Evolutionary conservation across 2,113 vertebrate species (phyloP), one percentile per base, ranked within the genome.

Genomic region (Oplegnathus fasciatus): DNA sequence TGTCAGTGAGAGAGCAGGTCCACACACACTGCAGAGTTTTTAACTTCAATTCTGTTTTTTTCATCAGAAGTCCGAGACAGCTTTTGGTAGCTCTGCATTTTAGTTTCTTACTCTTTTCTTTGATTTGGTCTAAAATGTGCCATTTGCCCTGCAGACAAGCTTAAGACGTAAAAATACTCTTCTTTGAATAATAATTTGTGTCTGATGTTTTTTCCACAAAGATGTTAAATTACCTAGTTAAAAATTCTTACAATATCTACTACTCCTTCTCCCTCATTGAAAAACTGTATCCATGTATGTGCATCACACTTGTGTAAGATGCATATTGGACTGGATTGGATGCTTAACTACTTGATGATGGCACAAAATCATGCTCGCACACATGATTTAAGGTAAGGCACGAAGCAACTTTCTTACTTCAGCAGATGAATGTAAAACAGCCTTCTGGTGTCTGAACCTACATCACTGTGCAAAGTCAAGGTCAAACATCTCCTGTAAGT

Each of bases 1-100:
- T 77, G 85, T 78, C 61, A 57, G 28, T 34, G 9, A 60, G 50
- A 48, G 57, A 69, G 48, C 6, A 44, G 73, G 40, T 65, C 37
- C 57, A 84, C 62, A 54, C 66, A 64, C 65, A 50, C 34, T 24
- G 28, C 44, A 61, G 5, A 46, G 44, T 15, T 46, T 26, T 74
- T 18, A 24, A 37, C 10, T 18, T 61, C 30, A 30, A 42, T 42
- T 42, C 9, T 0, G 4, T 15, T 57, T 34, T 34, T 14, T 32
- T 11, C 50, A n/a, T 6, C 32, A 32, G 15, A 28, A 2, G 54
- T 52, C 64, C 30, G 6, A 57, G 17, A 32, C 48, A 57, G n/a
- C 52, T 17, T 54, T 52, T 65, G 22, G 44, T 30, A 11, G 17
- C 17, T 48, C 44, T 6, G 13, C 13, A 50, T 30, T 30, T 11